Base-by-base conservation (phyloP, 2,888 invertebrate genomes). In the Nesidiocoris tenuis region DNA sequence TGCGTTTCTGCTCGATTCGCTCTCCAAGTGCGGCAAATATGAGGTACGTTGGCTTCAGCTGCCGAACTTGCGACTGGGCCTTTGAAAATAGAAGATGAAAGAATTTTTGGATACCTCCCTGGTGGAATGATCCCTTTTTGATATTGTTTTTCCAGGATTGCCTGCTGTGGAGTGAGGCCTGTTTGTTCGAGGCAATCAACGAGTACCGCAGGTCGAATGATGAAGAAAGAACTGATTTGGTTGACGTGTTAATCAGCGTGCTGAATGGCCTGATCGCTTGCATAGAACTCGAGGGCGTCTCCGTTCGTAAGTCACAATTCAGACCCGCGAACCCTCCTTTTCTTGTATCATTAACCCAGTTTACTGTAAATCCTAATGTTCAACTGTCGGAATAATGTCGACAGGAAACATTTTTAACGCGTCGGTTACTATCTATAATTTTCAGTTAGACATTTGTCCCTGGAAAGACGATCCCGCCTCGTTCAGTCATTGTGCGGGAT, bases 141-240 rank as follows among this genome's bases (percentile, higher is more conserved):
- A 2, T 70, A 64, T 67, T 9, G n/a, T n/a, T n/a, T 7, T 39
- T 12, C 3, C 39, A 89, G 77, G 88, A 89, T 63, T 92, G 92
- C 81, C 88, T 92, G 77, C 85, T 89, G 79, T 95, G 93, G 93
- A 88, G 90, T 0, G 90, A 94, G 80, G 88, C 87, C 74, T 91
- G 91, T 81, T 85, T 94, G 21, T 87, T 91, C 82, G 94, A 94
- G 84, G 87, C 91, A 0, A 85, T 93, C 70, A 87, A 88, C 70
- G 88, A 89, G 55, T 85, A 84, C 81, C 85, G 88, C 19, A 83
- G 82, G 78, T 81, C 85, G 81, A 81, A 83, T 79, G 67, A 75
- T 54, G 79, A 77, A 21, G 78, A 79, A 57, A 79, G 80, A 61
- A n/a, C 68, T 9, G 75, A 79, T 25, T 78, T 79, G 77, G 77